Base-by-base conservation (phyloP, 2,888 invertebrate species). In the Cyclophora punctaria region DNA sequence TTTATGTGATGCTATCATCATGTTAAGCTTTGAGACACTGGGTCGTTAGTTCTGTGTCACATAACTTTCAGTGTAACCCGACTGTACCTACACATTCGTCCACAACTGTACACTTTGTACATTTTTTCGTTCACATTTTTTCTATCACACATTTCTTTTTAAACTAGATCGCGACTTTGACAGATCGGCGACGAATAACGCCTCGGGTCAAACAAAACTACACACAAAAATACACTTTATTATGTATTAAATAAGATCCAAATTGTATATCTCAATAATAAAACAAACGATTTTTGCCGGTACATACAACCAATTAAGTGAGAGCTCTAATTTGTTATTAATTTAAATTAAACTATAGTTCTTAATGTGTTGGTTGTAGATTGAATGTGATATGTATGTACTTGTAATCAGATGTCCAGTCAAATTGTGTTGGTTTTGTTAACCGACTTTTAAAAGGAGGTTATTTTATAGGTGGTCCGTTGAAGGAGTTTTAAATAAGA, bases 181-280 rank as follows among this genome's bases (percentile, higher is more conserved):
- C 73, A 63, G 70, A 75, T 75, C 68, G 63, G 49, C 64, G 62
- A 60, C 60, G 59, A 64, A 49, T 46, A 56, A 59, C 56, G 66
- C 69, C 69, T 59, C 56, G 49, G 64, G 68, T 68, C 56, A 66
- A 63, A 66, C 62, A 59, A 63, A 64, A 52, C 52, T 53, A 53
- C 49, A 57, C 57, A 44, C 34, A 33, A 33, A 5, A 34, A 7
- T 44, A 6, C 2, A 44, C 34, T 34, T 44, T 44, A 44, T 44
- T 2, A 0, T 2, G 20, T 33, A 33, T 3, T 4, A 4, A 5
- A 5, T 5, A 44, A 44, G 44, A 20, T 7, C 3, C 20, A 20
- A 20, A 20, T 20, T 20, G 20, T 44, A 44, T 34, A 34, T 44
- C 33, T 6, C 33, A 44, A 34, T 34, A 20, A 44, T 7, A 7